These are phyloP conservation scores for Fregetta grallaria DNA, from an alignment of 2,113 vertebrate species.

Conservation along the genomic window DNA sequence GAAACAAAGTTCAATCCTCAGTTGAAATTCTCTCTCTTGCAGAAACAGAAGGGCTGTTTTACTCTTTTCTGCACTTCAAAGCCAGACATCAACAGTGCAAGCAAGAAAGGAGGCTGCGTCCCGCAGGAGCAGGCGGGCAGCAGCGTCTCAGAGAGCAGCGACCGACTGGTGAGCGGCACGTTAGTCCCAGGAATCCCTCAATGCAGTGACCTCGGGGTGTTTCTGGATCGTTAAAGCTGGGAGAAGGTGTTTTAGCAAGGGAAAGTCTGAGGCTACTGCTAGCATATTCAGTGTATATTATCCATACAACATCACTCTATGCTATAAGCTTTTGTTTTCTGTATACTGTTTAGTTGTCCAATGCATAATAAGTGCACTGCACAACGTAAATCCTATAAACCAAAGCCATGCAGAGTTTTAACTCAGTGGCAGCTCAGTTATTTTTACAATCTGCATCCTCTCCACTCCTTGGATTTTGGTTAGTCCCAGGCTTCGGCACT, in stretches of 20 bases:
- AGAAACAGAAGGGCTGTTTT: constrained; percentile 64
- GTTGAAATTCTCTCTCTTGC: not conserved
- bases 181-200: not conserved
- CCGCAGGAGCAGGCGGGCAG: not conserved
- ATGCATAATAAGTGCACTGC: not conserved
- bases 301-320: not conserved
- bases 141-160: not conserved
- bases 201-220: not conserved
- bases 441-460: not conserved
- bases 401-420: not conserved
- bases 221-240: not conserved
- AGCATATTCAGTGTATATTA: not conserved
- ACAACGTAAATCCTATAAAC: not conserved
- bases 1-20: not conserved
- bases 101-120: not conserved
- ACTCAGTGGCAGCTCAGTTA: not conserved
- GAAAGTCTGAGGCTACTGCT: constrained; percentile 24
- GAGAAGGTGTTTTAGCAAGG: not conserved
- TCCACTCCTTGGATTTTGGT: not conserved
- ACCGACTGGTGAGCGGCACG: not conserved
- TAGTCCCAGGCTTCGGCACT: not conserved
- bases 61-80: constrained; percentile 52
- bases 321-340: not conserved
- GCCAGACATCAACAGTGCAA: not conserved
- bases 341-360: not conserved